phyloP scores from a whole-genome alignment of 2,888 invertebrate species.

The Tolmerus cingulatus region DNA sequence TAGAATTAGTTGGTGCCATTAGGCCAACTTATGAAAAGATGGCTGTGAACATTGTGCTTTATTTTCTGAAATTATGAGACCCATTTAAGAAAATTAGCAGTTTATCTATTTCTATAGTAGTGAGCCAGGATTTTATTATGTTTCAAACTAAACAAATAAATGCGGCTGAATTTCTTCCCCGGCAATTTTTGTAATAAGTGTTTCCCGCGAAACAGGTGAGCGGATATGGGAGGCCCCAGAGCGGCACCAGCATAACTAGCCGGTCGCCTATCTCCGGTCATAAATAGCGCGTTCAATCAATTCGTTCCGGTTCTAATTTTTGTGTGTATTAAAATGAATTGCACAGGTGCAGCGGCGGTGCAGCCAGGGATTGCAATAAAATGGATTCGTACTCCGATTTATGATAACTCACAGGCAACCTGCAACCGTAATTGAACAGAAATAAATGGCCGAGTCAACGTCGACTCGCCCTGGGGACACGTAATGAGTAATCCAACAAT shows the following conservation, averaged over 20 bases:
- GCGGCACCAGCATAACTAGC: background rate
- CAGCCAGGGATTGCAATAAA: conserved; percentile 13
- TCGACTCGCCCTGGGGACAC: conserved; percentile 3
- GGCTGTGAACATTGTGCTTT: background rate
- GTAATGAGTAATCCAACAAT: conserved; percentile 36
- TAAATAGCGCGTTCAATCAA: conserved; percentile 34
- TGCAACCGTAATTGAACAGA: conserved; percentile 39
- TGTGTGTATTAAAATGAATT: conserved; percentile 20
- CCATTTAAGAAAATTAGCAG: background rate
- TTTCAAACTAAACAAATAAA: background rate
- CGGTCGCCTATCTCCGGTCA: background rate
- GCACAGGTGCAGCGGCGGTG: conserved; percentile 22
- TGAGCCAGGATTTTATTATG: background rate
- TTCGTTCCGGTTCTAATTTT: conserved; percentile 35
- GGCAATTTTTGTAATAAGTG: background rate
- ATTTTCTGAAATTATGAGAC: background rate
- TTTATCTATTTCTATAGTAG: background rate
- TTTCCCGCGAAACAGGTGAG: conserved; percentile 17
- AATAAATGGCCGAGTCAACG: conserved; percentile 34
- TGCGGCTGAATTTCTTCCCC: background rate
- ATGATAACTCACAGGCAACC: conserved; percentile 35
- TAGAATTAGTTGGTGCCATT: background rate
- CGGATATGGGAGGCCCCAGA: conserved; percentile 12
- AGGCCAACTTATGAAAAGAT: background rate
- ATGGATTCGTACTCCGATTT: conserved; percentile 31